Evolutionary conservation across 2,888 invertebrate species (phyloP).

Genomic region (Serripes groenlandicus): DNA sequence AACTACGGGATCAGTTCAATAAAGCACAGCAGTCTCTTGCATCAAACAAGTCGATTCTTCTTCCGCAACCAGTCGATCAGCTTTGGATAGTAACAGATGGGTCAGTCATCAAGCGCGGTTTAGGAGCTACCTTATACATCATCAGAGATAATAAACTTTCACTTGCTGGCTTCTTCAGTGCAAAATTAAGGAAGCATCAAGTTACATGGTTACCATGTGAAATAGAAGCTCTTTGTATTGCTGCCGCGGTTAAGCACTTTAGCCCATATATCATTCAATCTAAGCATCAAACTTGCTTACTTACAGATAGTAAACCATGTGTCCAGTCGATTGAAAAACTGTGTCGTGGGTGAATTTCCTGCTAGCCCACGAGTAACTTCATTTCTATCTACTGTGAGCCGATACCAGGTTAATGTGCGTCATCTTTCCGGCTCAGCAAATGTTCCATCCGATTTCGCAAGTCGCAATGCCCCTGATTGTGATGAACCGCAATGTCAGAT

Average conservation of each 20-base stretch:
- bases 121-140: not conserved
- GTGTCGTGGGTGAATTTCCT: not conserved
- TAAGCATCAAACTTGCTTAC: not conserved
- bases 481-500: conserved; percentile 63
- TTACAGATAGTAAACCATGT: not conserved
- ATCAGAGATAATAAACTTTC: not conserved
- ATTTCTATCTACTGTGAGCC: not conserved
- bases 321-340: not conserved
- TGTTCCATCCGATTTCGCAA: conserved; percentile 53
- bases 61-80: not conserved
- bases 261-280: not conserved
- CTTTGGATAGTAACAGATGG: not conserved
- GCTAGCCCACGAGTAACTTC: not conserved
- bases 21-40: not conserved
- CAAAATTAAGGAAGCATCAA: not conserved
- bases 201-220: not conserved
- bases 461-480: conserved; percentile 62
- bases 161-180: not conserved
- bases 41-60: not conserved
- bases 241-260: not conserved
- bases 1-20: not conserved
- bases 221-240: not conserved
- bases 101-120: not conserved
- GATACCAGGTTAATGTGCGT: not conserved
- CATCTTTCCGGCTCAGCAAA: not conserved